Conservation (phyloP, 2,888 invertebrate species). For the Drosophila ezoana region DNA sequence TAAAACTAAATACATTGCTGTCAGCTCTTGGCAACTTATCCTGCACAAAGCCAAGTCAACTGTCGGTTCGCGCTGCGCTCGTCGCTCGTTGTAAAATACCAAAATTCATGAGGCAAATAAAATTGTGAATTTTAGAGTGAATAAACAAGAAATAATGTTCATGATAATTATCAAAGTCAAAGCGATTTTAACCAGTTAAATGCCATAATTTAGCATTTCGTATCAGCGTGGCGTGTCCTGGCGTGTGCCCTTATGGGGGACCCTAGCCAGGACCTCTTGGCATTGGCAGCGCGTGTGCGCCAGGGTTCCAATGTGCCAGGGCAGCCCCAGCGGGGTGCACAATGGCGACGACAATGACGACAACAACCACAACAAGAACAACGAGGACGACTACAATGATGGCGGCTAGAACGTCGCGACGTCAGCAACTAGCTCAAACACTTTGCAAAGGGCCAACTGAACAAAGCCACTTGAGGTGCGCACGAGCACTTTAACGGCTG, state of each 20-base stretch:
- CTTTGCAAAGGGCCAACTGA: constrained; percentile 77
- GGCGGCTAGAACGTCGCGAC: constrained; percentile 46
- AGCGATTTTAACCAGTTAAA: constrained; percentile 72
- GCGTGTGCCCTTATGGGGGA: constrained; percentile 37
- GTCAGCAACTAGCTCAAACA: constrained; percentile 69
- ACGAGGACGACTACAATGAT: constrained; percentile 27
- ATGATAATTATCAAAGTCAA: constrained; percentile 76
- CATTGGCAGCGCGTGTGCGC: constrained; percentile 23
- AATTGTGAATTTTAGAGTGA: constrained; percentile 73
- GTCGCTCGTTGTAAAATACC: constrained; percentile 28
- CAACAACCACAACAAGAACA: constrained; percentile 7
- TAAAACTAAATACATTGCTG: not conserved
- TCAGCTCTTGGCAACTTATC: constrained; percentile 10
- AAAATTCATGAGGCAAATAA: constrained; percentile 66
- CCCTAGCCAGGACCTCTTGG: constrained; percentile 26
- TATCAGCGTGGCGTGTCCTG: constrained; percentile 45
- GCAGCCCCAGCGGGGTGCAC: constrained; percentile 29
- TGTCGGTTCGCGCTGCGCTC: constrained; percentile 5
- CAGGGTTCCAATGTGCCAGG: constrained; percentile 16
- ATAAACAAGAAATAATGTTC: constrained; percentile 77
- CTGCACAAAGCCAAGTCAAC: constrained; percentile 25
- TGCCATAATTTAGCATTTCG: constrained; percentile 76
- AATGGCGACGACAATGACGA: constrained; percentile 26
- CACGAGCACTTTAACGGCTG: constrained; percentile 80
- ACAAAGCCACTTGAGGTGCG: constrained; percentile 81